phyloP scores from a whole-genome alignment of 1,140 invertebrate species.

The Scylla paramamosain region DNA sequence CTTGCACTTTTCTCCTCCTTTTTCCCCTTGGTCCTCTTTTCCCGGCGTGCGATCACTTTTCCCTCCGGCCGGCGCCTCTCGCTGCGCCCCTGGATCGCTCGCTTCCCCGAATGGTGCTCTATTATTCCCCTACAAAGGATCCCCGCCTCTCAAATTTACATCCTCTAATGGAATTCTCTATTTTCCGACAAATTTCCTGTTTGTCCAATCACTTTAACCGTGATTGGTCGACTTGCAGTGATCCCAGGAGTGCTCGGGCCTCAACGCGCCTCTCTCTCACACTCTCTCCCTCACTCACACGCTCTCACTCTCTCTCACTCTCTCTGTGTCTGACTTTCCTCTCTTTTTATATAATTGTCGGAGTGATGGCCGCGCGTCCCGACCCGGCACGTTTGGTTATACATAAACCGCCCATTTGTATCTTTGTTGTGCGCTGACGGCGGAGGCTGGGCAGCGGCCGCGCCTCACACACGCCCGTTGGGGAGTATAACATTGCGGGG shows the following conservation, averaged over 20 bases:
- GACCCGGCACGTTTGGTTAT: constrained; percentile 6
- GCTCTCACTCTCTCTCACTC: not conserved
- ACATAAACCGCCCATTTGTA: constrained; percentile 49
- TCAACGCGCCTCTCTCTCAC: not conserved
- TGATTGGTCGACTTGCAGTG: constrained; percentile 68
- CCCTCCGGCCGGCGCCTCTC: not conserved
- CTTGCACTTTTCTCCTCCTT: not conserved
- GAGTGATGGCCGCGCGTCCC: not conserved
- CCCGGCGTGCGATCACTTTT: not conserved
- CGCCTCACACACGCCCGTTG: not conserved
- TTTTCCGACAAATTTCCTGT: constrained; percentile 77
- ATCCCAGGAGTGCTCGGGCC: constrained; percentile 1
- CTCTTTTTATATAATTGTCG: constrained; percentile 42
- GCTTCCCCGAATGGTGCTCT: constrained; percentile 53
- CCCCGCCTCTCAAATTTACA: constrained; percentile 75
- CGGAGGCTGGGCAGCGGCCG: not conserved
- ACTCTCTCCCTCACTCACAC: constrained; percentile 5
- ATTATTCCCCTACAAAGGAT: constrained; percentile 74
- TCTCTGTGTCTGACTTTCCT: constrained; percentile 40
- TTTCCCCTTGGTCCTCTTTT: not conserved
- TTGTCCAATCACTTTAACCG: constrained; percentile 75
- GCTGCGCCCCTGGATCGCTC: not conserved
- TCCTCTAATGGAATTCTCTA: constrained; percentile 76
- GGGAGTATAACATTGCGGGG: not conserved
- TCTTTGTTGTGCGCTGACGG: constrained; percentile 25